Base-by-base conservation (phyloP, 2,113 vertebrate species). In the Tichodroma muraria region DNA sequence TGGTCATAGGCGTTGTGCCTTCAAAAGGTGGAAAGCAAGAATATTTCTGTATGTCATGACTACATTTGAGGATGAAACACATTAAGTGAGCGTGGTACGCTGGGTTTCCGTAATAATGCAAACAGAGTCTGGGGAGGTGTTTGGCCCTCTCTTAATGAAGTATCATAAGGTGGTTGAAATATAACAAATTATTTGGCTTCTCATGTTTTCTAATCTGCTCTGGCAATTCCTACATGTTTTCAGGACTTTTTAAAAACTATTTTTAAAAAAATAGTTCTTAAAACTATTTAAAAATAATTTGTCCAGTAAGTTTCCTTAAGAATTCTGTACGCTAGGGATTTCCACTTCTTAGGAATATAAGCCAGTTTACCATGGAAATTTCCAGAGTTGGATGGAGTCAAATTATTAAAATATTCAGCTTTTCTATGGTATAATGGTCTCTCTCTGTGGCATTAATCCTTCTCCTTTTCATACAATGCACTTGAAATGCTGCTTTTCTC, bases 321-420 rank as follows among this genome's bases (percentile, higher is more conserved):
- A 59, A 15, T 25, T 89, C 25, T 69, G 49, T 59, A 53, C 22
- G 31, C 33, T 31, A 50, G 64, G 3, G 19, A 15, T 56, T 96
- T 93, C 35, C 40, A 56, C 60, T 92, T 56, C 52, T 79, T 85
- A 71, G 52, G 61, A 84, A 65, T 83, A 42, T 50, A 90, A 95
- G 25, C 30, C 86, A 90, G 80, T 92, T 86, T 88, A 45, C 64
- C 84, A 30, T 65, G 85, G 84, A 96, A 94, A 95, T 94, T 92
- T 91, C 83, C 85, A 83, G 85, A 81, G 59, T 0, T 76, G 49
- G 45, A 85, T 68, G 33, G 66, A 94, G 60, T 79, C 42, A 96
- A 89, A 68, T 80, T 94, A 94, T 96, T 95, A 96, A 97, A 96
- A 96, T 91, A 94, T 89, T 50, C 92, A 80, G 73, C 45, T 96